Conservation (phyloP, 1,140 invertebrate species). For the Apis mellifera region Amel_HAv3.1 CM009935.2:2827001-2827500, state of each 20-base stretch:
- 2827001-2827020: too few species aligned
- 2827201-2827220: not conserved
- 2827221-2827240: not conserved
- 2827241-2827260: conserved; percentile 7
- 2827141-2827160: not conserved
- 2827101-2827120: too few species aligned
- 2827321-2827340: not conserved
- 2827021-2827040: not conserved
- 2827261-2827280: not conserved
- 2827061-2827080: not conserved
- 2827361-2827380: conserved; percentile 19
- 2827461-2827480: not conserved
- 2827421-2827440: not conserved
- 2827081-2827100: too few species aligned
- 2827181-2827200: not conserved
- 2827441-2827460: too few species aligned
- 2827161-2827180: not conserved
- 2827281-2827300: not conserved
- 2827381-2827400: not conserved
- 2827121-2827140: too few species aligned
- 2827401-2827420: not conserved
- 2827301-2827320: conserved; percentile 12
- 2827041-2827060: not conserved
- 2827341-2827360: not conserved
- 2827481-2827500: too few species aligned